Conservation (phyloP, 2,888 invertebrate species). For the Bibio marci region DNA sequence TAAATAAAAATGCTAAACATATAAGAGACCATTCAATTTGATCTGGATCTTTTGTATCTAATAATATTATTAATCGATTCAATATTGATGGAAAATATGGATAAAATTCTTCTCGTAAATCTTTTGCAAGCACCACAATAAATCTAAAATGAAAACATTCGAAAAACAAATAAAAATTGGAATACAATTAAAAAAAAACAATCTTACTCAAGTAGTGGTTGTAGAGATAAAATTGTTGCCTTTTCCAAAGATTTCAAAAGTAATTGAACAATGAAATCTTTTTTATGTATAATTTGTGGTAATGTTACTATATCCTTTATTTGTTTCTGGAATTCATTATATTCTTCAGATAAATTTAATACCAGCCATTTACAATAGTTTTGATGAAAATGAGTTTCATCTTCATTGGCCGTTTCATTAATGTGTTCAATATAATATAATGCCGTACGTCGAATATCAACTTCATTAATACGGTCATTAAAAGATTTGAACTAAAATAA, state of each 20-base stretch:
- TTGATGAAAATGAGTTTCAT: conserved; percentile 64
- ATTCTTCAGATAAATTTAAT: conserved; percentile 72
- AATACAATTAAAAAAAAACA: conserved; percentile 14
- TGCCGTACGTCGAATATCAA: conserved; percentile 66
- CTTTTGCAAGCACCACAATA: conserved; percentile 68
- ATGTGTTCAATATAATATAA: conserved; percentile 68
- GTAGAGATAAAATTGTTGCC: conserved; percentile 54
- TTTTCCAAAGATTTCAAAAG: conserved; percentile 56
- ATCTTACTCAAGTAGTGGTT: conserved; percentile 71
- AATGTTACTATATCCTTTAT: conserved; percentile 61
- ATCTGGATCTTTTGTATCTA: conserved; percentile 64
- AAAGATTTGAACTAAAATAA: conserved; percentile 62
- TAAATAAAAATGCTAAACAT: conserved; percentile 78
- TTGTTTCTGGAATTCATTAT: conserved; percentile 56
- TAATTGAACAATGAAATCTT: conserved; percentile 54
- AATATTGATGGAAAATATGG: conserved; percentile 55
- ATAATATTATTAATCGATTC: conserved; percentile 47
- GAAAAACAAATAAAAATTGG: conserved; percentile 5
- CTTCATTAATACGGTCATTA: conserved; percentile 66
- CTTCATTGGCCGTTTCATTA: conserved; percentile 50
- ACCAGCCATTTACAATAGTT: conserved; percentile 78
- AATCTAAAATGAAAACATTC: conserved; percentile 37
- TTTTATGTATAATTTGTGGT: conserved; percentile 65
- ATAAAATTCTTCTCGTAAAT: conserved; percentile 79
- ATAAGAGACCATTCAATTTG: conserved; percentile 73